These are phyloP conservation scores for Alauda arvensis DNA, from an alignment of 2,797 vertebrate species.

Conservation along the genomic window DNA sequence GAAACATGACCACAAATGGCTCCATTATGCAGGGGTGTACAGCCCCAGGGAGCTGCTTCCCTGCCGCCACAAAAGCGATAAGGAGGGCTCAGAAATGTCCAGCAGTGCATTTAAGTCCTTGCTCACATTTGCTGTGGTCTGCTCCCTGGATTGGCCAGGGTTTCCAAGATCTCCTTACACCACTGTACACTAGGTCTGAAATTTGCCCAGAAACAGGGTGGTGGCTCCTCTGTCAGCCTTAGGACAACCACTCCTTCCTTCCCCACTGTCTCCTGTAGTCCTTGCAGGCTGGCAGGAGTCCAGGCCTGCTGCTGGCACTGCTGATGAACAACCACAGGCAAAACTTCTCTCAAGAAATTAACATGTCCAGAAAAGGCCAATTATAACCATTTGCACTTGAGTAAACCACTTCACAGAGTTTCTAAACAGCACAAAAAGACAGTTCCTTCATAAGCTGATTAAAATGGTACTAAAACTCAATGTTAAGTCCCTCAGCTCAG, in stretches of 20 bases:
- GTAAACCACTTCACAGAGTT: neutral
- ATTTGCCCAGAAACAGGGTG: neutral
- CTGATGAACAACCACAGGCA: neutral
- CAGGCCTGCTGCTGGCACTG: neutral
- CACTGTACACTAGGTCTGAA: neutral
- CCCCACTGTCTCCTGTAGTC: fast-evolving
- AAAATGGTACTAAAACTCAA: neutral
- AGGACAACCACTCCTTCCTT: neutral
- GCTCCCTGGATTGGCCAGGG: neutral
- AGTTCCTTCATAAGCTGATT: neutral
- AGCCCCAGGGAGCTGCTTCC: neutral
- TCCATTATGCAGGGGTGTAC: fast-evolving
- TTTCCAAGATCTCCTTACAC: neutral
- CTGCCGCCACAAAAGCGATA: neutral
- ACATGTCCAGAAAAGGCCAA: neutral
- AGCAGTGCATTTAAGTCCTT: neutral
- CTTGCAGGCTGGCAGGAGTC: neutral
- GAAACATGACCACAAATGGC: neutral
- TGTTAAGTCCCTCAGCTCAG: neutral
- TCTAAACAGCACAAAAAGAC: neutral
- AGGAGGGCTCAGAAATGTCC: neutral
- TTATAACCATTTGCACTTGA: neutral
- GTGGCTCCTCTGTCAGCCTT: neutral
- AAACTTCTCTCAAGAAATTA: neutral
- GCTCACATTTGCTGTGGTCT: neutral